These are phyloP conservation scores for Chiridota heheva DNA, from an alignment of 35 echinoderm and acorn worm species.

Conservation along the genomic window DNA sequence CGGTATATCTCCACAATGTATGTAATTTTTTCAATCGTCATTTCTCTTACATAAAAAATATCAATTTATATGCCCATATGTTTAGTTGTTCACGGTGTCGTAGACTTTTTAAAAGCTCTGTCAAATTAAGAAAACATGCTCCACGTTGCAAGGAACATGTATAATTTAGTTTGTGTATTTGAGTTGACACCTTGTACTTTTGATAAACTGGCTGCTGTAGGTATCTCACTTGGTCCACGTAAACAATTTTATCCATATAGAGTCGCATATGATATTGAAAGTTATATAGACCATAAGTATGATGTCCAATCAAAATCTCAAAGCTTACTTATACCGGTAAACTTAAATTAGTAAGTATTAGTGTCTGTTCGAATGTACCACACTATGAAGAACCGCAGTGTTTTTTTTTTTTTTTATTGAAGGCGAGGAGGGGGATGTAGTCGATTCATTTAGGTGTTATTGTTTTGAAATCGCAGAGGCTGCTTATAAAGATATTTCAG, in stretches of 20 bases:
- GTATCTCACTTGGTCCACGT: not conserved
- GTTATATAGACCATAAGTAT: not conserved
- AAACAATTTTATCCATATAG: not conserved
- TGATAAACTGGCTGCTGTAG: not conserved
- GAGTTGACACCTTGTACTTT: constrained; percentile 6
- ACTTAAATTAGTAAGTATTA: not conserved
- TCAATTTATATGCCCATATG: too few species aligned
- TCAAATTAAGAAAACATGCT: too few species aligned
- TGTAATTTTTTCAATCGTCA: too few species aligned
- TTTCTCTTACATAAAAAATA: too few species aligned
- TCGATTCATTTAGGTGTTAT: constrained; percentile 6
- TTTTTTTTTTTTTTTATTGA: constrained; percentile 37
- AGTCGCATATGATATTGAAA: constrained; percentile 22
- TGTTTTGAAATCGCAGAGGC: not conserved
- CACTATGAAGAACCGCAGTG: not conserved
- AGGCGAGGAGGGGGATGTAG: constrained; percentile 1
- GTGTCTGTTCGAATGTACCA: constrained; percentile 23
- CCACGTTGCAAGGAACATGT: too few species aligned
- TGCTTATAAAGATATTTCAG: not conserved
- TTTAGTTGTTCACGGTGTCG: too few species aligned
- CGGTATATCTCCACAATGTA: too few species aligned
- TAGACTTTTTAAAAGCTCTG: too few species aligned
- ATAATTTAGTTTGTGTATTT: too few species aligned
- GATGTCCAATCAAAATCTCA: not conserved
- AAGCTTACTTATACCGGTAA: not conserved